Conservation (phyloP, 2,888 invertebrate genomes). For the Panzeria rudis region DNA sequence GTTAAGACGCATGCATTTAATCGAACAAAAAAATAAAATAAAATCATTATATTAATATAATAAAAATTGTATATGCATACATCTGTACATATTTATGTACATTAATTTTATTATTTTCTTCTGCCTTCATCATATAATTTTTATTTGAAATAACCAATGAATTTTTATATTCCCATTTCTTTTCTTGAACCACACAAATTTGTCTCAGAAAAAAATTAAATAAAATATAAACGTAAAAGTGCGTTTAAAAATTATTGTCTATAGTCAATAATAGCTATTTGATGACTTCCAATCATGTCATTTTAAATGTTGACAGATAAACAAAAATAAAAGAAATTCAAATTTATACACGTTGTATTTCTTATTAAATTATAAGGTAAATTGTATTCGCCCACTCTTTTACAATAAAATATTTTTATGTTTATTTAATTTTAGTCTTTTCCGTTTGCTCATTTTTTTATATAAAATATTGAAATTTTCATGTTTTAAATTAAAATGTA, state of each 20-base stretch:
- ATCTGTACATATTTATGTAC: background rate
- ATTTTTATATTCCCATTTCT: conserved; percentile 25
- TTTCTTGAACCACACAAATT: background rate
- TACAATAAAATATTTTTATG: background rate
- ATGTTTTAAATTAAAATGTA: background rate
- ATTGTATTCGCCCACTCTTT: conserved; percentile 29
- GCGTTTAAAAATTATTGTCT: conserved; percentile 30
- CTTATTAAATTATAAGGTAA: conserved; percentile 36
- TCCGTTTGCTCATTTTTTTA: background rate
- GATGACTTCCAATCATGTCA: conserved; percentile 40
- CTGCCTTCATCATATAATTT: background rate
- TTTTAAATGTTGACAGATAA: conserved; percentile 42
- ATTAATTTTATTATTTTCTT: background rate
- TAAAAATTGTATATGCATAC: background rate
- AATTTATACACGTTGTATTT: conserved; percentile 53
- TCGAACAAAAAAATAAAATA: background rate
- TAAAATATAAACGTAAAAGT: background rate
- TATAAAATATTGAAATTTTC: background rate
- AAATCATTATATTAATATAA: conserved; percentile 13
- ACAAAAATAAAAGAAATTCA: conserved; percentile 31
- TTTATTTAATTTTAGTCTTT: conserved; percentile 39
- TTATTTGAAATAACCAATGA: conserved; percentile 14
- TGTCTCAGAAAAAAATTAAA: conserved; percentile 4
- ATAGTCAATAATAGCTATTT: conserved; percentile 8
- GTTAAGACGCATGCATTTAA: conserved; percentile 14